phyloP scores from a whole-genome alignment of 2,797 vertebrate species.

The Pipistrellus nathusii region DNA sequence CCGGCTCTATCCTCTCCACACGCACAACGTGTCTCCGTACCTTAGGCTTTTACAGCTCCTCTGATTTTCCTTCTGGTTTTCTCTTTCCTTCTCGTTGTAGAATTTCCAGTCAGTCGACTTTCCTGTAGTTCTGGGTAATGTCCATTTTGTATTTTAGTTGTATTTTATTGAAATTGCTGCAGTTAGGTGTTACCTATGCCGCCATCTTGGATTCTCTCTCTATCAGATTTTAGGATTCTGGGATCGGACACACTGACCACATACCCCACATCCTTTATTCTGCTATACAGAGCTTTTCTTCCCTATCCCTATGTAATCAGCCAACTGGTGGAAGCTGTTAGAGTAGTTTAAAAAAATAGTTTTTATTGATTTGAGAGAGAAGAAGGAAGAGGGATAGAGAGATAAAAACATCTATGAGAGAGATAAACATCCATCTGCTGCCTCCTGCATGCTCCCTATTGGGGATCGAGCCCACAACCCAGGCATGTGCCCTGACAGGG shows the following conservation, averaged over 20 bases:
- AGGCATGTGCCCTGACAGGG: neutral
- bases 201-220: no score
- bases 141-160: no score
- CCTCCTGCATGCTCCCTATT: no score
- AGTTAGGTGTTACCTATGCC: no score
- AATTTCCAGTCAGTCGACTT: no score
- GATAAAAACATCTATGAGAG: neutral
- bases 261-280: neutral
- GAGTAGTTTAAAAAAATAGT: neutral
- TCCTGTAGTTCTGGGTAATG: no score
- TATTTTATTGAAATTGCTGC: no score
- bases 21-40: no score
- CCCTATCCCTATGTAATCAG: neutral
- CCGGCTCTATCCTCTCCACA: no score
- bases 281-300: neutral
- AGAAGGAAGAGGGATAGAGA: neutral
- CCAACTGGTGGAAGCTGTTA: neutral
- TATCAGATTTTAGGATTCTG: neutral
- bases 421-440: neutral
- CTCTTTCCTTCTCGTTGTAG: no score
- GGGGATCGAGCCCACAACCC: neutral
- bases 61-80: no score
- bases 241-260: neutral
- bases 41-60: no score
- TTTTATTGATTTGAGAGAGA: neutral